phyloP scores from a whole-genome alignment of 2,888 invertebrate species.

The Heliothis peltigera region DNA sequence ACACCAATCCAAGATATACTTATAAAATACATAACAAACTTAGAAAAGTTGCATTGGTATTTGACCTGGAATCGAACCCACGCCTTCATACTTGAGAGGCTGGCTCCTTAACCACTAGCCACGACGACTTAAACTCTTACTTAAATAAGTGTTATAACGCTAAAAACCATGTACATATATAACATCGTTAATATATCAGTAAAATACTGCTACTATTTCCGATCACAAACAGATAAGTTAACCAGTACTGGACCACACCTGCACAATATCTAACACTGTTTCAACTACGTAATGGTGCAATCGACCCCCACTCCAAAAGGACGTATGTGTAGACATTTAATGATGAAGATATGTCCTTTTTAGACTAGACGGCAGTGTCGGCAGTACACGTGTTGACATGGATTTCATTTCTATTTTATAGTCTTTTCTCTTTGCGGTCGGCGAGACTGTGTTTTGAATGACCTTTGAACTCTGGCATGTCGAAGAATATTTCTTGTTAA shows the following conservation, averaged over 20 bases:
- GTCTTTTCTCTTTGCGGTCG: conserved; percentile 39
- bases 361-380: background rate
- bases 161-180: too few relatives aligned
- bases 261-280: conserved; percentile 40
- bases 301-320: conserved; percentile 14
- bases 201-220: conserved; percentile 43
- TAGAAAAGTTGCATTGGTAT: too few relatives aligned
- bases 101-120: too few relatives aligned
- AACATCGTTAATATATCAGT: conserved; percentile 1
- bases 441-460: conserved; percentile 36
- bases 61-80: too few relatives aligned
- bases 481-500: conserved; percentile 10
- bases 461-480: conserved; percentile 51
- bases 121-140: too few relatives aligned
- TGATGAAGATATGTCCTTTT: background rate
- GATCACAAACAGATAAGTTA: conserved; percentile 42
- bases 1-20: too few relatives aligned
- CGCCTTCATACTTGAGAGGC: too few relatives aligned
- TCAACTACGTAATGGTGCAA: conserved; percentile 46
- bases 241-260: conserved; percentile 58
- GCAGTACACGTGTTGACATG: conserved; percentile 53
- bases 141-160: too few relatives aligned
- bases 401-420: conserved; percentile 69
- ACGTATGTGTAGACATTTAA: background rate
- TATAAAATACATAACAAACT: too few relatives aligned